Conservation (phyloP, 2,888 invertebrate species). For the Drosophila siamana region DNA sequence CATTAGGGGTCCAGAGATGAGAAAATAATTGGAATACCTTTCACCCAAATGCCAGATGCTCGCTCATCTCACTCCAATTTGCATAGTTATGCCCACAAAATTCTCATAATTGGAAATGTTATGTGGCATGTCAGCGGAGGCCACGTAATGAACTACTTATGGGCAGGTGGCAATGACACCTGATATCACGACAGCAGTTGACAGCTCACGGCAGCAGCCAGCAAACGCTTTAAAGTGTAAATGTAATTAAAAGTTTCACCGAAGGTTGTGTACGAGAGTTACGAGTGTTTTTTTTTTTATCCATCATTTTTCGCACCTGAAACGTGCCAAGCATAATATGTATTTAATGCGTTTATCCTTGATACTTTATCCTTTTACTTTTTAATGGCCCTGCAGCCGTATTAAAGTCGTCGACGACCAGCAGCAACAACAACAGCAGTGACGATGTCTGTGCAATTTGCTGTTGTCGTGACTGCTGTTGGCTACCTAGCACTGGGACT, state of each 20-base stretch:
- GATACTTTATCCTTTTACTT: constrained; percentile 39
- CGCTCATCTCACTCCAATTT: constrained; percentile 20
- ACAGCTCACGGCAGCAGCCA: constrained; percentile 16
- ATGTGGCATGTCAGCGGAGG: constrained; percentile 8
- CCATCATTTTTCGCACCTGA: constrained; percentile 32
- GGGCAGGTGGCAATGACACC: constrained; percentile 30
- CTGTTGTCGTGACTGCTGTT: constrained; percentile 16
- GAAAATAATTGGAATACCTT: constrained; percentile 67
- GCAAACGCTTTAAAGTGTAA: constrained; percentile 60
- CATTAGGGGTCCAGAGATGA: constrained; percentile 56
- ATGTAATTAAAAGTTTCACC: constrained; percentile 74
- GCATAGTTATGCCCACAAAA: constrained; percentile 26
- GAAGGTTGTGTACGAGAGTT: constrained; percentile 1
- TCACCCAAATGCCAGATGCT: background rate
- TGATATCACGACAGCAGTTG: constrained; percentile 17
- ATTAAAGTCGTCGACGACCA: constrained; percentile 1
- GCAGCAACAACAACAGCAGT: constrained; percentile 22
- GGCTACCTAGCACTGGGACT: constrained; percentile 31
- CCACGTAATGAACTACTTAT: constrained; percentile 13
- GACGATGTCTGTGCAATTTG: constrained; percentile 53
- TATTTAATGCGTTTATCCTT: constrained; percentile 45
- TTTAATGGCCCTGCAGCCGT: constrained; percentile 25
- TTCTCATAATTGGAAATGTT: constrained; percentile 21
- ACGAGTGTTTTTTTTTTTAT: background rate
- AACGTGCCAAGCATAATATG: constrained; percentile 67